Conservation (phyloP, 2,113 vertebrate species). For the Nanger granti region DNA sequence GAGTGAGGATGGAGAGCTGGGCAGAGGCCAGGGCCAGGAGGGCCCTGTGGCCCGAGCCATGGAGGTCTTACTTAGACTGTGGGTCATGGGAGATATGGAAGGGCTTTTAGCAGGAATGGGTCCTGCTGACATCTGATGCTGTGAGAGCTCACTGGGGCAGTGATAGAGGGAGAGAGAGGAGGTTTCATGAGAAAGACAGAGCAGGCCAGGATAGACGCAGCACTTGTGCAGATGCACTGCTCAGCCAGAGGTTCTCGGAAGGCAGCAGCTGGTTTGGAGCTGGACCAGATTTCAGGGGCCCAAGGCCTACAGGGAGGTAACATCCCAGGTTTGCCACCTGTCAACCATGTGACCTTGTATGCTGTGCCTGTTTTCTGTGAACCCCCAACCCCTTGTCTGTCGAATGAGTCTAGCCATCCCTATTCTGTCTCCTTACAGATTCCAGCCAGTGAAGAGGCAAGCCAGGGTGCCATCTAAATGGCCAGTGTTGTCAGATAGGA, state of each 20-base stretch:
- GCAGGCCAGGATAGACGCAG: background rate
- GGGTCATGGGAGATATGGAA: background rate
- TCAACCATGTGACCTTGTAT: background rate
- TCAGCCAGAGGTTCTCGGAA: background rate
- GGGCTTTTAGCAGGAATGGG: background rate
- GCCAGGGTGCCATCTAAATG: background rate
- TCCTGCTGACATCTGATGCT: background rate
- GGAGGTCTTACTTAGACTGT: background rate
- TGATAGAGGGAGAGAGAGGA: background rate
- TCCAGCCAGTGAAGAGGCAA: background rate
- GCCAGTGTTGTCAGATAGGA: fast-evolving
- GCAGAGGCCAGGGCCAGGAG: background rate
- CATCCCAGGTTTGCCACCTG: background rate
- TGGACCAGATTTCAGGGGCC: background rate
- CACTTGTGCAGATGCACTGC: fast-evolving
- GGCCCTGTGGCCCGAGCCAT: background rate
- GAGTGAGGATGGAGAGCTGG: background rate
- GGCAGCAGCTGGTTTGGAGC: background rate
- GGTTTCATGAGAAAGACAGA: background rate
- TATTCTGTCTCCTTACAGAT: fast-evolving
- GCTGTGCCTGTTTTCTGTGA: background rate
- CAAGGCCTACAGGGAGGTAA: background rate
- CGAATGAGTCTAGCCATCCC: no score
- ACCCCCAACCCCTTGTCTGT: fast-evolving
- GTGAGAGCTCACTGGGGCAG: background rate